Evolutionary conservation across 2,888 invertebrate genomes (phyloP), one percentile per base, ranked within the genome.

Genomic region (Scrobipalpa atriplicella): DNA sequence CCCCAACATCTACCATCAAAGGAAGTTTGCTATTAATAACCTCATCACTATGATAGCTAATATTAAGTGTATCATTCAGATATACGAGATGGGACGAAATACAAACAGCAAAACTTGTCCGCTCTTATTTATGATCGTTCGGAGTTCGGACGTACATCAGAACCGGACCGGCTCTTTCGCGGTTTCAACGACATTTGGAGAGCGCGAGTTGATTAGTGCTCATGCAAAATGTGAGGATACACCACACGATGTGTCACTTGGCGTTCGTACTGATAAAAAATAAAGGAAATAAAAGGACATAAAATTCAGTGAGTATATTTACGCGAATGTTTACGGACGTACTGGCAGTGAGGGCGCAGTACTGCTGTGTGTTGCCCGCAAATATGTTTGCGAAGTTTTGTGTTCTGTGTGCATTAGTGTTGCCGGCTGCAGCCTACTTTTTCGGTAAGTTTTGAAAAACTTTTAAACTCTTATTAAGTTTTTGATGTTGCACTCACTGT

Each of bases 21-120:
- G 63, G 63, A 63, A 63, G 52, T 63, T 63, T 21, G 38, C 63
- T 63, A 63, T 52, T 63, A 63, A 63, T 63, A 63, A 18, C 43
- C 11, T 38, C 63, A 52, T 63, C 21, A 61, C 16, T 63, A 36
- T 62, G 21, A 51, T 51, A 43, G 62, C 18, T 29, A 52, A 63
- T 36, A 52, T 63, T 62, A 63, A 52, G 63, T 63, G 63, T 63
- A 63, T 63, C 63, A 52, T 63, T 38, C 62, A 62, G 11, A 29
- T 29, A 43, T 62, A 21, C 43, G 18, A 52, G 51, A 39, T 51
- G 56, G 21, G 18, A 7, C 21, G 21, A 43, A 60, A 67, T 56
- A 66, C 41, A 41, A 62, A 66, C 21, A 56, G 29, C 62, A 29
- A 62, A 61, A 62, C 43, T 47, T 21, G 54, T 38, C 13, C 65